phyloP scores from a whole-genome alignment of 2,113 vertebrate species.

The Ptilorrhoa leucosticta region DNA sequence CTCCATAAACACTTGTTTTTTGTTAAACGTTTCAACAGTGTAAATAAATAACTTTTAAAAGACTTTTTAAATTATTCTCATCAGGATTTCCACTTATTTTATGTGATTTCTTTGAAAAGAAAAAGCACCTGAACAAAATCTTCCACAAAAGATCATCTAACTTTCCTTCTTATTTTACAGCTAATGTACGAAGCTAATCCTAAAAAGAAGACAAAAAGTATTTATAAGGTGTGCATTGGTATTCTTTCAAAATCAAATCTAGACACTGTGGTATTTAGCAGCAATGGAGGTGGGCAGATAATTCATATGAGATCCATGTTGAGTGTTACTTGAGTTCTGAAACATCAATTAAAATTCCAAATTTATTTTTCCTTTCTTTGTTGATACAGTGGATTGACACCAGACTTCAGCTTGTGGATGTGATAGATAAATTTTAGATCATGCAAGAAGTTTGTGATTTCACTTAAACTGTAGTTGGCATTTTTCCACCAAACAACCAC shows the following conservation, averaged over 20 bases:
- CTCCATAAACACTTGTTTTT: conserved; percentile 26
- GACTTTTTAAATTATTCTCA: conserved; percentile 35
- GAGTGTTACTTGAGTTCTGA: conserved; percentile 55
- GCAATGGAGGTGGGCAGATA: conserved; percentile 65
- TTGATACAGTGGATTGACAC: conserved; percentile 56
- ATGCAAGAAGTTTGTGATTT: conserved; percentile 35
- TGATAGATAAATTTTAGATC: conserved; percentile 52
- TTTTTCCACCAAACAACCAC: conserved; percentile 33
- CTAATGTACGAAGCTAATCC: conserved; percentile 91
- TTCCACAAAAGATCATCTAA: conserved; percentile 70
- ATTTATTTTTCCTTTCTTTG: conserved; percentile 55
- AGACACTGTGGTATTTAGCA: conserved; percentile 62
- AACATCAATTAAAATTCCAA: conserved; percentile 48
- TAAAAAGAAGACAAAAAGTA: conserved; percentile 96
- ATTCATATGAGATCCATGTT: conserved; percentile 59
- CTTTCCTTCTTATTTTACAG: conserved; percentile 77
- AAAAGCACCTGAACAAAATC: conserved; percentile 66
- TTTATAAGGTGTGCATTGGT: conserved; percentile 85
- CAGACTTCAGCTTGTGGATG: conserved; percentile 59
- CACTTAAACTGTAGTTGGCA: conserved; percentile 41
- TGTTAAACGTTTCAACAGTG: conserved; percentile 53
- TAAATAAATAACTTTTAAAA: conserved; percentile 49
- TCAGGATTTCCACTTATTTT: conserved; percentile 63
- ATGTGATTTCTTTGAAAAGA: conserved; percentile 65
- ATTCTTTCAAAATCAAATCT: conserved; percentile 71